Conservation (phyloP, 2,113 vertebrate genomes). For the Brachyhypopomus occidentalis region DNA sequence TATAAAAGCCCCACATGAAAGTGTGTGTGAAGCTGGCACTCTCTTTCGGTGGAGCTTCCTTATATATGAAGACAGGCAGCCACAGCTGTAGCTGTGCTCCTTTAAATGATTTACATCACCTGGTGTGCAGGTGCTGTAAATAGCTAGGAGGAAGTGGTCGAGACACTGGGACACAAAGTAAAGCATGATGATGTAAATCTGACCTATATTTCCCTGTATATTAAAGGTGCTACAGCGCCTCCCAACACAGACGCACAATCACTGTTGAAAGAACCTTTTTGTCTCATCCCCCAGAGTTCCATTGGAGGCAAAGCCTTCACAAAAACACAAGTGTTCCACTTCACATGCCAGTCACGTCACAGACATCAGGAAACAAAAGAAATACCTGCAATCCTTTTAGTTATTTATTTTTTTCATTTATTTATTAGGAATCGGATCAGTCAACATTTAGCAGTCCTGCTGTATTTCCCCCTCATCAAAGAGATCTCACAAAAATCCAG, state of each 20-base stretch:
- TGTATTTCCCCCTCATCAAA: background rate
- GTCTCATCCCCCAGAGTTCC: conserved; percentile 5
- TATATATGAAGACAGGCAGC: background rate
- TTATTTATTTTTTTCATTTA: conserved; percentile 4
- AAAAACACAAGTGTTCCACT: conserved; percentile 12
- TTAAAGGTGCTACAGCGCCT: conserved; percentile 14
- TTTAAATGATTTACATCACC: background rate
- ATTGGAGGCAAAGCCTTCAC: background rate
- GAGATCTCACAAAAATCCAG: background rate
- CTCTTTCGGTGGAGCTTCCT: background rate
- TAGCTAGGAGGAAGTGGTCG: background rate
- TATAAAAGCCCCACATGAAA: background rate
- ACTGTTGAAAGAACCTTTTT: conserved; percentile 34
- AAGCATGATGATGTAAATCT: conserved; percentile 18
- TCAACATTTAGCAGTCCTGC: conserved; percentile 12
- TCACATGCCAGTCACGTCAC: conserved; percentile 32
- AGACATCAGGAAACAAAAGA: conserved; percentile 11
- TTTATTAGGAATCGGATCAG: conserved; percentile 11
- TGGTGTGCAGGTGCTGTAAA: background rate
- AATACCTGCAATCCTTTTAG: background rate
- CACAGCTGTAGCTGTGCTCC: background rate
- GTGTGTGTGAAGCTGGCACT: background rate
- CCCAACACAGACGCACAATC: background rate
- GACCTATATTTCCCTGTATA: conserved; percentile 2
- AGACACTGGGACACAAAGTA: background rate